Conservation (phyloP, 2,888 invertebrate species). For the Lobophora halterata region DNA sequence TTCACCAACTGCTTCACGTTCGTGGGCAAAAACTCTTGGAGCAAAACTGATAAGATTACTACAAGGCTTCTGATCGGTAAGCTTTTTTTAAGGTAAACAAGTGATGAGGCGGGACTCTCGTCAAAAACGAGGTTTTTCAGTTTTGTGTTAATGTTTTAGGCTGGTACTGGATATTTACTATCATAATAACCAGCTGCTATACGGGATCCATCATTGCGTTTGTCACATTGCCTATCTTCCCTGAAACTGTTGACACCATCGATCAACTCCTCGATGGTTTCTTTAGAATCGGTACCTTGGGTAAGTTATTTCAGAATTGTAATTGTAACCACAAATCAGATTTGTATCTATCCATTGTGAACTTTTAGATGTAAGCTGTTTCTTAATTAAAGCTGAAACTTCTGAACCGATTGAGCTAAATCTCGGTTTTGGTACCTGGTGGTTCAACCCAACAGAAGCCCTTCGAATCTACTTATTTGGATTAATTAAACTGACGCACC, state of each 20-base stretch:
- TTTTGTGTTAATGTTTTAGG: constrained; percentile 76
- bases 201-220: constrained; percentile 93
- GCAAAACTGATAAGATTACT: constrained; percentile 83
- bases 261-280: constrained; percentile 83
- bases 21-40: constrained; percentile 85
- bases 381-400: too few relatives aligned
- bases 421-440: too few relatives aligned
- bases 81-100: too few relatives aligned
- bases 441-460: too few relatives aligned
- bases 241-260: constrained; percentile 86
- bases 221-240: constrained; percentile 88
- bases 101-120: too few relatives aligned
- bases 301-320: constrained; percentile 55
- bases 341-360: too few relatives aligned
- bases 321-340: too few relatives aligned
- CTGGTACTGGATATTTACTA: constrained; percentile 92
- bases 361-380: too few relatives aligned
- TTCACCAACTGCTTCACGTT: constrained; percentile 91
- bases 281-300: constrained; percentile 86
- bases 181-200: constrained; percentile 91
- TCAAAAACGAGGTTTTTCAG: too few relatives aligned
- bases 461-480: too few relatives aligned
- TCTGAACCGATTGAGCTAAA: too few relatives aligned
- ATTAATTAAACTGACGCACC: too few relatives aligned
- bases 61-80: constrained; percentile 87